These are phyloP conservation scores for Plagodis dolabraria DNA, from an alignment of 2,888 invertebrate species.

Conservation along the genomic window DNA sequence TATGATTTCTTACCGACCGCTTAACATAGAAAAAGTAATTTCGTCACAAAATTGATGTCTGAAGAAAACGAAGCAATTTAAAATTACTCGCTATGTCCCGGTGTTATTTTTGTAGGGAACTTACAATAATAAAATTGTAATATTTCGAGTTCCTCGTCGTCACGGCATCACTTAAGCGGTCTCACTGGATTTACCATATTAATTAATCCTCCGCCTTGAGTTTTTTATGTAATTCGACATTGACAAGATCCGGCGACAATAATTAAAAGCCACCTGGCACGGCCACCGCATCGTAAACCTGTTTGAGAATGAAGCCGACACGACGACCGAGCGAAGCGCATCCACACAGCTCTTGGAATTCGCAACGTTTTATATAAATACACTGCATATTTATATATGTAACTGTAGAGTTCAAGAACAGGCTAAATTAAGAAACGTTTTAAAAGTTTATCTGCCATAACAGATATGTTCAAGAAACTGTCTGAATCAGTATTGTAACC, in stretches of 20 bases:
- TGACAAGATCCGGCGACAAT: constrained; percentile 49
- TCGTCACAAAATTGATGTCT: too few species aligned
- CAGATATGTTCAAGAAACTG: too few species aligned
- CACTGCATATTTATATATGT: constrained; percentile 14
- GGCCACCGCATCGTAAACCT: constrained; percentile 42
- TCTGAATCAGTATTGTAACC: too few species aligned
- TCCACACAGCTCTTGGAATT: constrained; percentile 24
- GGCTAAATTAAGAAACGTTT: constrained; percentile 18
- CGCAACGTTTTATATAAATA: constrained; percentile 26
- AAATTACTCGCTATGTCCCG: too few species aligned
- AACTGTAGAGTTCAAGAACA: constrained; percentile 20
- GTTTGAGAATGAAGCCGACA: constrained; percentile 38
- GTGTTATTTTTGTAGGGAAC: too few species aligned
- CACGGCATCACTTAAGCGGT: constrained; percentile 5
- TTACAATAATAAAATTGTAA: background rate
- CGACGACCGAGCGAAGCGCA: constrained; percentile 12
- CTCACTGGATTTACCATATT: constrained; percentile 20
- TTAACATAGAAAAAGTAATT: too few species aligned
- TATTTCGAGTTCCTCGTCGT: background rate
- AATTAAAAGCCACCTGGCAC: constrained; percentile 56
- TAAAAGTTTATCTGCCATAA: constrained; percentile 2
- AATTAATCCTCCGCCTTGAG: constrained; percentile 40
- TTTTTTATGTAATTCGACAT: constrained; percentile 54
- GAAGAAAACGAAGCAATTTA: too few species aligned
- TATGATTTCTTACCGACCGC: too few species aligned